phyloP scores from a whole-genome alignment of 2,797 vertebrate species.

The Aeoliscus strigatus region DNA sequence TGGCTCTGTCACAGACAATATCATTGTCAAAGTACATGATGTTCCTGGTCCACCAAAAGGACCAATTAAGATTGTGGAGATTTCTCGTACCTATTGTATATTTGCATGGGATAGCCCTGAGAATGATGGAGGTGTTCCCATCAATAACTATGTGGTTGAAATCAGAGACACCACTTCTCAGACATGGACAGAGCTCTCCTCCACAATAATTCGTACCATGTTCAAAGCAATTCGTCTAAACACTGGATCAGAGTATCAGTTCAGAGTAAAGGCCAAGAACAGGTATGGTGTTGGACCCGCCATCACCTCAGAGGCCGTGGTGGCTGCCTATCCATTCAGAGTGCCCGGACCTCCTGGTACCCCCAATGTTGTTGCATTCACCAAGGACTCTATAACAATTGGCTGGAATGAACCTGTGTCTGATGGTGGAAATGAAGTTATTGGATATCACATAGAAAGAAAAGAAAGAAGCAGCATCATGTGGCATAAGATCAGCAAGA shows the following conservation, averaged over 20 bases:
- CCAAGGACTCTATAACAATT: conserved; percentile 93
- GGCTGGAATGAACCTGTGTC: conserved; percentile 95
- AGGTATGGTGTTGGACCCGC: conserved; percentile 90
- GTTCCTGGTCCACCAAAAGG: conserved; percentile 95
- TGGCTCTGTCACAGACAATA: conserved; percentile 87
- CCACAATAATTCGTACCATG: conserved; percentile 88
- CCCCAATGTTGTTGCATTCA: conserved; percentile 87
- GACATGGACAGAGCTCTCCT: conserved; percentile 88
- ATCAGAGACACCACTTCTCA: conserved; percentile 91
- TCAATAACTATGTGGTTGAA: conserved; percentile 93
- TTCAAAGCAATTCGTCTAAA: conserved; percentile 90
- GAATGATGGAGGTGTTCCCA: conserved; percentile 95
- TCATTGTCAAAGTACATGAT: conserved; percentile 92
- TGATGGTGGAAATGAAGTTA: conserved; percentile 94
- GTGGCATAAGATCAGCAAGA: conserved; percentile 90
- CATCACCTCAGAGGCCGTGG: conserved; percentile 84
- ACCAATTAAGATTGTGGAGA: conserved; percentile 91
- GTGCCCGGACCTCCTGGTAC: conserved; percentile 96
- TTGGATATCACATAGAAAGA: conserved; percentile 95
- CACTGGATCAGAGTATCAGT: conserved; percentile 93
- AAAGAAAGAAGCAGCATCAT: conserved; percentile 93
- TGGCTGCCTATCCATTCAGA: conserved; percentile 95
- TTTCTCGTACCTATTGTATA: conserved; percentile 85
- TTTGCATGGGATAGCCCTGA: conserved; percentile 95
- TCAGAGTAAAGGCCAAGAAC: conserved; percentile 96